Percentiles rank a stretch among this genome's conserved stretches.
These are phyloP conservation scores for Salarias fasciatus DNA, from an alignment of 2,797 vertebrate genomes.

Conservation along the genomic window DNA sequence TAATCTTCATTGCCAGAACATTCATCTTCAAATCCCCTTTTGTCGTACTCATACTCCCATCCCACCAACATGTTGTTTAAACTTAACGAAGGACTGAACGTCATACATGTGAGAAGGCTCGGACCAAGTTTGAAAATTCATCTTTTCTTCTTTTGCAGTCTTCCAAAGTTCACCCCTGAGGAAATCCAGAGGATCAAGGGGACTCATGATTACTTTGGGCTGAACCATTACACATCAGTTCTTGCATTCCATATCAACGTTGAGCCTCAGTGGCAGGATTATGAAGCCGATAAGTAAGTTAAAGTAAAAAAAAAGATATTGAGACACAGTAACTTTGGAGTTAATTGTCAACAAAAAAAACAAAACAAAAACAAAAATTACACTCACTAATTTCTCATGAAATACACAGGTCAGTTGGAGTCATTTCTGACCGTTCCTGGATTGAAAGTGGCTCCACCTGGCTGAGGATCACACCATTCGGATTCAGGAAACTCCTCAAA, in stretches of 20 bases:
- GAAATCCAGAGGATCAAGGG: slow-evolving; percentile 90
- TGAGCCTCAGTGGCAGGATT: slow-evolving; percentile 72
- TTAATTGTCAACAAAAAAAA: not conserved
- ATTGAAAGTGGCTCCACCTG: no score
- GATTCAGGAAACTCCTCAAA: no score
- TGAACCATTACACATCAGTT: slow-evolving; percentile 90
- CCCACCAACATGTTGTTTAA: no score
- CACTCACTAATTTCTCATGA: not conserved
- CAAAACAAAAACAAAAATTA: no score
- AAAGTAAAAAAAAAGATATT: not conserved
- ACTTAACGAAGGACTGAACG: no score
- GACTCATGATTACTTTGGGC: slow-evolving; percentile 90
- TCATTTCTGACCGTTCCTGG: no score
- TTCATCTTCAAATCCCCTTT: no score
- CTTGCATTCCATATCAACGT: slow-evolving; percentile 82
- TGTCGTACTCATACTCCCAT: no score
- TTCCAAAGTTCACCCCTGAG: slow-evolving; percentile 90
- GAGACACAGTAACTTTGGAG: not conserved
- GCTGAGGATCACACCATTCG: no score
- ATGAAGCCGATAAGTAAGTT: slow-evolving; percentile 78
- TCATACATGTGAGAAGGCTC: not conserved
- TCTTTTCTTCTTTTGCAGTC: slow-evolving; percentile 68
- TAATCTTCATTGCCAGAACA: no score
- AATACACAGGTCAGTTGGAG: no score
- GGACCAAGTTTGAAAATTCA: not conserved